Conservation (phyloP, 2,888 invertebrate genomes). For the Danaus chrysippus region DNA sequence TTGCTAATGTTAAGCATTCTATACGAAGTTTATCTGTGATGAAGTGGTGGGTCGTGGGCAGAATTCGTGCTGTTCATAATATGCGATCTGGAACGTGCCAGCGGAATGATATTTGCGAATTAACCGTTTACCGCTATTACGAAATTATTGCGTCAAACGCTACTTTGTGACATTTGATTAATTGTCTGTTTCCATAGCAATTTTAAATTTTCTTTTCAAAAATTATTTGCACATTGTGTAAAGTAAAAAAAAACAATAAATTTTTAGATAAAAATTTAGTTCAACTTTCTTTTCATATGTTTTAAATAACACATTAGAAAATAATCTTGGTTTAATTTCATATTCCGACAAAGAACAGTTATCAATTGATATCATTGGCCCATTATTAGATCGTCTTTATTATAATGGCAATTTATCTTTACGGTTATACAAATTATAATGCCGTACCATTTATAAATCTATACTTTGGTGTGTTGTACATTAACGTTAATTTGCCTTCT, state of each 20-base stretch:
- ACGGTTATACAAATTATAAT: constrained; percentile 45
- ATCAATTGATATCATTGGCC: constrained; percentile 19
- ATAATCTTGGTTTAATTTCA: too few species aligned
- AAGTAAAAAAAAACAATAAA: too few species aligned
- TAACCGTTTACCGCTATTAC: constrained; percentile 56
- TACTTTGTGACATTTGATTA: constrained; percentile 38
- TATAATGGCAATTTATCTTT: constrained; percentile 47
- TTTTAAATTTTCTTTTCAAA: too few species aligned
- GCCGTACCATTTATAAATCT: not conserved
- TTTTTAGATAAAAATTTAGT: too few species aligned
- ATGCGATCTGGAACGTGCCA: constrained; percentile 52
- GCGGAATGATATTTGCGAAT: constrained; percentile 52
- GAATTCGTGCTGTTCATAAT: constrained; percentile 66
- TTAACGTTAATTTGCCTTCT: too few species aligned
- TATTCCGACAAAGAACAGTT: not conserved
- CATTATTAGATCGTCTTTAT: constrained; percentile 62
- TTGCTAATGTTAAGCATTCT: constrained; percentile 33
- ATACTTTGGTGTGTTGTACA: too few species aligned
- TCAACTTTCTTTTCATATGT: too few species aligned
- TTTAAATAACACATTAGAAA: too few species aligned
- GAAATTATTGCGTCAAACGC: constrained; percentile 52
- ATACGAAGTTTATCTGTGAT: constrained; percentile 54
- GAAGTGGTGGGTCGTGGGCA: constrained; percentile 59
- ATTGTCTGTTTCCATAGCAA: too few species aligned
- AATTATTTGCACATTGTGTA: too few species aligned